Base-by-base conservation (phyloP, 2,797 vertebrate species). In the Cirrhinus molitorella region DNA sequence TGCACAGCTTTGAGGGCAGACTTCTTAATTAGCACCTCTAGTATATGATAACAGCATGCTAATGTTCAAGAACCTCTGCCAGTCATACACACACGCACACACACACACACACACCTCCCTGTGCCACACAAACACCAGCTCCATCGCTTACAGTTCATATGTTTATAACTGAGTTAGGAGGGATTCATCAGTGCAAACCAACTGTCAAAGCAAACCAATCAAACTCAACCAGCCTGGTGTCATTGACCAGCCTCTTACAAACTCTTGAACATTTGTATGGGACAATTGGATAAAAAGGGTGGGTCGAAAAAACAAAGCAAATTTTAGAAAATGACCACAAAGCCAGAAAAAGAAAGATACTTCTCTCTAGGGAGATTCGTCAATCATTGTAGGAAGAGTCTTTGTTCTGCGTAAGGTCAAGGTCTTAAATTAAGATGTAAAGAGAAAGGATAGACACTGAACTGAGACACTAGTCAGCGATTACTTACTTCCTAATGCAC, bases 1-100 rank as follows among this genome's bases (percentile, higher is more conserved):
- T 76, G 79, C 53, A 79, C n/a, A 83, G 76, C 78, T 82, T 81
- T 71, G 25, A 75, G 66, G 66, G 25, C 78, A 68, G 81, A 85
- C 61, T 79, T 85, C 65, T 65, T 87, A 85, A 87, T 88, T 86
- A 89, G 73, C 73, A 80, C 87, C 67, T 75, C 53, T 55, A 68
- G 63, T 57, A 61, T 73, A 74, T 83, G 72, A 78, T 78, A 88
- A 81, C 78, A 83, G 63, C 81, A 81, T 84, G 85, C 53, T 81
- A 85, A 82, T 83, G 73, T 68, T 68, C 57, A 73, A 70, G 68
- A 80, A 80, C 66, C 78, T 79, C 53, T 81, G 55, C 34, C 40
- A 49, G 37, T 40, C 4, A 28, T 75, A 16, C 68, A 81, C 77
- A 81, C 63, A 49, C 23, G 25, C 75, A 82, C 37, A 57, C 45